These are phyloP conservation scores for Oscheius myriophilus DNA, from an alignment of 2,888 invertebrate species.

Conservation along the genomic window DNA sequence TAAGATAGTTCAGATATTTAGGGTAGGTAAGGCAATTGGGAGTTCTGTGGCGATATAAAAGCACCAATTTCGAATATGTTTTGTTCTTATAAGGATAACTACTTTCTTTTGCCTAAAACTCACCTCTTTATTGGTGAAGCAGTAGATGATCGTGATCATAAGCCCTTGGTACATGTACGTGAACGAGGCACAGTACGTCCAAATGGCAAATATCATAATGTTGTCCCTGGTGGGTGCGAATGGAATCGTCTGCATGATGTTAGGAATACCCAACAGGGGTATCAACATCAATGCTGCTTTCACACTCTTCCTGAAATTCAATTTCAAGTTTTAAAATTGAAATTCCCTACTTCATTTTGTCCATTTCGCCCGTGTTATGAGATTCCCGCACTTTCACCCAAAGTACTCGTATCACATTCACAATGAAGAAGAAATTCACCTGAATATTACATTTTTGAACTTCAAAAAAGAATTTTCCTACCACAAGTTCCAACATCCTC, in stretches of 20 bases:
- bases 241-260: slow-evolving; percentile 73
- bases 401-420: slow-evolving; percentile 74
- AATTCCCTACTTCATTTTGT: slow-evolving; percentile 73
- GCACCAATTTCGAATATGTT: too few species aligned
- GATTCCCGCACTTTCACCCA: slow-evolving; percentile 73
- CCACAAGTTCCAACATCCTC: slow-evolving; percentile 82
- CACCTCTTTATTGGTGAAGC: slow-evolving; percentile 74
- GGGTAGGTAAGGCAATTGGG: neutral
- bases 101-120: neutral
- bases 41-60: too few species aligned
- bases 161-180: slow-evolving; percentile 74
- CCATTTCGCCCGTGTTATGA: slow-evolving; percentile 72
- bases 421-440: slow-evolving; percentile 73
- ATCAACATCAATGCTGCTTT: slow-evolving; percentile 74
- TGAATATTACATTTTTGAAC: slow-evolving; percentile 59
- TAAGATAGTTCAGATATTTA: too few species aligned
- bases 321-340: slow-evolving; percentile 2
- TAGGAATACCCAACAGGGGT: slow-evolving; percentile 74
- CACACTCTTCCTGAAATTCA: slow-evolving; percentile 74
- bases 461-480: slow-evolving; percentile 72
- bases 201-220: slow-evolving; percentile 71
- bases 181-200: slow-evolving; percentile 72
- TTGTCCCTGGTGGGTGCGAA: slow-evolving; percentile 70
- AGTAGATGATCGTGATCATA: slow-evolving; percentile 74
- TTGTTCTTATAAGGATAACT: too few species aligned